phyloP scores from a whole-genome alignment of 1,140 invertebrate species.

The Fopius arisanus region DNA sequence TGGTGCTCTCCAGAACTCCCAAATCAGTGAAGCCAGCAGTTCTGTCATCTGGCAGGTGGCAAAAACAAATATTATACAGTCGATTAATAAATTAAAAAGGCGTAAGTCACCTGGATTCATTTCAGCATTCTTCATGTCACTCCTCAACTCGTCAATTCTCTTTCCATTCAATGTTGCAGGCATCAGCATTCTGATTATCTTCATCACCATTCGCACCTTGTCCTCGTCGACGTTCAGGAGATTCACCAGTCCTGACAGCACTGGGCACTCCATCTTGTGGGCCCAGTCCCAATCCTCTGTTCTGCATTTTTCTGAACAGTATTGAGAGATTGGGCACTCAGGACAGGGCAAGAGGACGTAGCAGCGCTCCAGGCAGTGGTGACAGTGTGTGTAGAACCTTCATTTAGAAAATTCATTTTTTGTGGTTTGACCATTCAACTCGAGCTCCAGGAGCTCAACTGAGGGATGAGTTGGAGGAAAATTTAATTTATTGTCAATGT shows the following conservation, averaged over 20 bases:
- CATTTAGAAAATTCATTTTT: slow-evolving; percentile 31
- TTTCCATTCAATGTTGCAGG: slow-evolving; percentile 54
- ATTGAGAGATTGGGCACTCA: slow-evolving; percentile 63
- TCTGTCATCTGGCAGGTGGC: slow-evolving; percentile 52
- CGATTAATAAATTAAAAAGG: not conserved
- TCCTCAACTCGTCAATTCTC: slow-evolving; percentile 49
- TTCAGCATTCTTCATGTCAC: slow-evolving; percentile 52
- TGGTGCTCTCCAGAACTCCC: slow-evolving; percentile 47
- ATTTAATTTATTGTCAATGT: too few relatives aligned
- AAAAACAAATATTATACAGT: not conserved
- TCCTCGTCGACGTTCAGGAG: slow-evolving; percentile 59
- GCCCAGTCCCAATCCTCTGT: slow-evolving; percentile 63
- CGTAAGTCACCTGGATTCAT: slow-evolving; percentile 49
- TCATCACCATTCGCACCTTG: slow-evolving; percentile 63
- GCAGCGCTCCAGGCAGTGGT: slow-evolving; percentile 76
- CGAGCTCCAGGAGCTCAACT: not conserved
- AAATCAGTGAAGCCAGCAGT: slow-evolving; percentile 59
- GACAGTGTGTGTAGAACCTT: slow-evolving; percentile 74
- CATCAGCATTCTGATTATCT: slow-evolving; percentile 61
- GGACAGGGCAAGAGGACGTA: slow-evolving; percentile 68
- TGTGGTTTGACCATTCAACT: not conserved
- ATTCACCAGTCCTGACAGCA: slow-evolving; percentile 59
- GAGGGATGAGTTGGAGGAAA: too few relatives aligned
- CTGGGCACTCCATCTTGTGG: slow-evolving; percentile 71
- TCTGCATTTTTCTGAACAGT: slow-evolving; percentile 69